phyloP scores from a whole-genome alignment of 2,113 vertebrate genomes.

The Hippocampus mohnikei region DNA sequence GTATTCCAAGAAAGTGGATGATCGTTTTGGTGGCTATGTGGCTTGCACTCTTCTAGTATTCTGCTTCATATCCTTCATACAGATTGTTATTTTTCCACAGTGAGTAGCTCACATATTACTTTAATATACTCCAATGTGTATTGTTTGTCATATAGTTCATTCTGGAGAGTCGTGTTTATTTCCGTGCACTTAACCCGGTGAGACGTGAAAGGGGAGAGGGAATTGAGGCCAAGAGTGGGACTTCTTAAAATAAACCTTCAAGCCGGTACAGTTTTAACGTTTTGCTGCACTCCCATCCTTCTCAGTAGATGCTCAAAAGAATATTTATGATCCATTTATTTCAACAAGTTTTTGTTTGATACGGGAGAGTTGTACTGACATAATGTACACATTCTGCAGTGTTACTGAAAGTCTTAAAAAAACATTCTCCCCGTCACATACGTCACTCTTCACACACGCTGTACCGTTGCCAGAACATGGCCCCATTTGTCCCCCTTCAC shows the following conservation, averaged over 20 bases:
- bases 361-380: not conserved
- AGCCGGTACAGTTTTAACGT: not conserved
- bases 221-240: not conserved
- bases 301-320: not conserved
- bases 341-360: not conserved
- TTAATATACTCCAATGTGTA: not conserved
- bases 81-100: slow-evolving; percentile 89
- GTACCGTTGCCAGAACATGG: not conserved
- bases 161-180: not conserved
- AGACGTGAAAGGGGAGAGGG: not conserved
- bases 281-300: not conserved
- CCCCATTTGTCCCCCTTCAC: not conserved
- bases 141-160: not conserved
- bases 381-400: not conserved
- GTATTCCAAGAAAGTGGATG: slow-evolving; percentile 93
- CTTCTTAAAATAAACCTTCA: not conserved
- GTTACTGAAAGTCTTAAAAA: not conserved
- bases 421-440: not conserved
- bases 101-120: slow-evolving; percentile 67
- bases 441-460: not conserved
- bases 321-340: not conserved
- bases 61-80: slow-evolving; percentile 93
- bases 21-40: slow-evolving; percentile 89
- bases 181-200: not conserved
- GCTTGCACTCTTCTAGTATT: slow-evolving; percentile 90